A percentile compares a stretch with the other conserved stretches of the same genome.
phyloP scores from a whole-genome alignment of 2,113 vertebrate species.

The Dipodomys ordii region DNA sequence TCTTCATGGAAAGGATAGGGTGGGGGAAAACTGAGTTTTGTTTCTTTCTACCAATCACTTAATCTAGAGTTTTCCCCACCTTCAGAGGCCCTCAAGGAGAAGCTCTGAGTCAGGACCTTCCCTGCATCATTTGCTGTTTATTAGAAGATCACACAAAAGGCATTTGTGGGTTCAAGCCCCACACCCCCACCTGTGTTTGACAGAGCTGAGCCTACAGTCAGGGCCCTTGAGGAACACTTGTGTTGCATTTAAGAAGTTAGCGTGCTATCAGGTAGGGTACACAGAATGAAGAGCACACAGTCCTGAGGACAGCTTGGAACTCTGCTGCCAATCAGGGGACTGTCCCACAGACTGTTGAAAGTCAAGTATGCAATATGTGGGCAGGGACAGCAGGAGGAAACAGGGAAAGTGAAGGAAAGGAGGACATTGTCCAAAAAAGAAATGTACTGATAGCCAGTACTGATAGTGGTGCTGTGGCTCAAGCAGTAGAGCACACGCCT shows the following conservation, averaged over 20 bases:
- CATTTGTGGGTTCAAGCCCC: background rate
- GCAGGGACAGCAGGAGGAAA: no score
- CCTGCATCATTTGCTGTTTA: slow-evolving; percentile 16
- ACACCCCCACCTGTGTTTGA: background rate
- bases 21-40: background rate
- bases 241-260: background rate
- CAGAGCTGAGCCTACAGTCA: background rate
- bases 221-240: background rate
- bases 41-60: background rate
- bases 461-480: background rate
- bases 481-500: no score
- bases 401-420: no score
- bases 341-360: background rate
- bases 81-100: background rate
- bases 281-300: background rate
- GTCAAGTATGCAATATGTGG: no score
- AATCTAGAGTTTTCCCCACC: background rate
- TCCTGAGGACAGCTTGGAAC: background rate
- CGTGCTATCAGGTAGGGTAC: background rate
- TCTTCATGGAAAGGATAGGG: background rate
- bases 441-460: no score
- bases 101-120: background rate
- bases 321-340: background rate
- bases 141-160: background rate
- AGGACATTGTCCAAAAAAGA: no score